Evolutionary conservation across 1,140 invertebrate genomes (phyloP), one percentile per base, ranked within the genome.

Genomic region (Heliconius nattereri): DNA sequence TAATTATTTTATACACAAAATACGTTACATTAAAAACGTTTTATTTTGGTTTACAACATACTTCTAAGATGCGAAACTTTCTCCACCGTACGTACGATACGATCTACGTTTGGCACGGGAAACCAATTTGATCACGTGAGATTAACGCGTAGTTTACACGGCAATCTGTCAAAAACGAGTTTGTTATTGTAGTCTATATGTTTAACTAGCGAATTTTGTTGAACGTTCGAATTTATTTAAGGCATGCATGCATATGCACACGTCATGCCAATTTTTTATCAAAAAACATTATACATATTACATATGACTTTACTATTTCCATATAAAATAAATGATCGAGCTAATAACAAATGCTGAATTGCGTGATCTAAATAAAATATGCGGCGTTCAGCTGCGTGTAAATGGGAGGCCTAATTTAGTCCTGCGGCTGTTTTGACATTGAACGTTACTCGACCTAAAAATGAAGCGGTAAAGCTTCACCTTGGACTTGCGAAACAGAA

Each of bases 371-470:
- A 82, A 83, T 84, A 81, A 79, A 84, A 83, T 74, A 78, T 84
- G 83, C 76, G 77, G 60, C 66, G 72, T 60, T 54, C 32, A 66
- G 70, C 77, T 82, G 83, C 81, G 83, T 84, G 83, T 79, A 72
- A 79, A 82, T 75, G 78, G 78, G 60, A 78, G 83, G 79, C 81
- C 83, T 85, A 85, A 86, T 91, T 92, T 89, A 90, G 89, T 90
- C 88, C 89, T 92, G 91, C 91, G 90, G 91, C 84, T 83, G 71
- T 90, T 88, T 85, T 92, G 91, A 90, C 91, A 92, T 92, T 91
- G 91, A 90, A 90, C 90, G 84, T 85, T 88, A 85, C 87, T 87
- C 83, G 87, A 87, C 85, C 85, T 87, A 88, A 90, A 90, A 89
- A 89, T 83, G 81, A 83, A 86, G 81, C 80, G 74, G 80, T 81